Conservation (phyloP, 2,888 invertebrate genomes). For the Gymnosoma rotundatum region DNA sequence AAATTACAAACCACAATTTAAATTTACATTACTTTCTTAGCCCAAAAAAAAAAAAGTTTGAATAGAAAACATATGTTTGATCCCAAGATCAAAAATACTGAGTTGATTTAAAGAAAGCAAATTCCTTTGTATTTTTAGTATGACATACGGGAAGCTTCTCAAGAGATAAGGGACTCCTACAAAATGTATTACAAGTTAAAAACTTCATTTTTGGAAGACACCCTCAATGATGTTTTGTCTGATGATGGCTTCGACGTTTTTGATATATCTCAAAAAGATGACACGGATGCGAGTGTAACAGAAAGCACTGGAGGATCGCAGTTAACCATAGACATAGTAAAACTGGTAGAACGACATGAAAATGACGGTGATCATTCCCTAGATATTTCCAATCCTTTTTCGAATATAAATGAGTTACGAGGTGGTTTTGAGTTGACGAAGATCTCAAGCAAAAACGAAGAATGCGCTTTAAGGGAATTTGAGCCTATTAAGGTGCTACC, state of each 20-base stretch:
- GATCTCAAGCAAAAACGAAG: constrained; percentile 73
- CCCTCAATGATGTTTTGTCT: constrained; percentile 84
- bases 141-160: constrained; percentile 90
- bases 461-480: constrained; percentile 77
- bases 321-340: constrained; percentile 76
- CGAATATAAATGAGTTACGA: constrained; percentile 74
- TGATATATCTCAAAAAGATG: constrained; percentile 76
- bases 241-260: constrained; percentile 81
- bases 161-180: constrained; percentile 89
- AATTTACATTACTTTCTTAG: background rate
- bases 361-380: background rate
- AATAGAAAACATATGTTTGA: too few relatives aligned
- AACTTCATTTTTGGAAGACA: constrained; percentile 88
- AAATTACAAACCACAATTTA: background rate
- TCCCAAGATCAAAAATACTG: too few relatives aligned
- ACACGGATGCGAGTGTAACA: constrained; percentile 48
- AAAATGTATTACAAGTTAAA: constrained; percentile 92
- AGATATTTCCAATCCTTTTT: constrained; percentile 66
- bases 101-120: too few relatives aligned
- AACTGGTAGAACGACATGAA: constrained; percentile 64
- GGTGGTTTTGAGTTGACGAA: constrained; percentile 71
- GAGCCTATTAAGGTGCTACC: constrained; percentile 75
- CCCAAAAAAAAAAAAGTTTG: too few relatives aligned
- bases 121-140: constrained; percentile 82
- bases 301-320: constrained; percentile 74